Percentiles rank a stretch among this genome's conserved stretches.
These are phyloP conservation scores for Orientallactaga sibirica DNA, from an alignment of 2,797 vertebrate species.

Conservation along the genomic window DNA sequence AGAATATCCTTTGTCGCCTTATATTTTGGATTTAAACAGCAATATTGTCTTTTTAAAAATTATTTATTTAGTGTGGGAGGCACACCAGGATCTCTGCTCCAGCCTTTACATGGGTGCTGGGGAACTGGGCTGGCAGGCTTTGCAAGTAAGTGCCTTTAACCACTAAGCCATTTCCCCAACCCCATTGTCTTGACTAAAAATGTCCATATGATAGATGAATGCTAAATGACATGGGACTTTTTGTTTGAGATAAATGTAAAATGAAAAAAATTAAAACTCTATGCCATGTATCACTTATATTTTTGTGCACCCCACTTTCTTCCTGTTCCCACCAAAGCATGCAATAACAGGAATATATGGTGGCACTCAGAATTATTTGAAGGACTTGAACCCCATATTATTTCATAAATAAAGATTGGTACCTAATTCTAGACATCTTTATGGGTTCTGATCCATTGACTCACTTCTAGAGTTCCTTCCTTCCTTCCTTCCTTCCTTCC, in stretches of 20 bases:
- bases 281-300: not conserved
- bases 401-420: not conserved
- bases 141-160: no score
- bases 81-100: no score
- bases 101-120: no score
- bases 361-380: not conserved
- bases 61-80: no score
- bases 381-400: not conserved
- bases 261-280: not conserved
- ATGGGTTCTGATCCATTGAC: not conserved
- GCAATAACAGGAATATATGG: not conserved
- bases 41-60: no score
- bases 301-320: not conserved
- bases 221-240: not conserved
- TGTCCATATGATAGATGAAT: not conserved
- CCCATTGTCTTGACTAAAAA: not conserved
- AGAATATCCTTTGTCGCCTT: not conserved
- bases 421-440: slow-evolving; percentile 17
- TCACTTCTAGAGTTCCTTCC: not conserved
- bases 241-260: not conserved
- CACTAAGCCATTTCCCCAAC: no score
- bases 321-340: not conserved
- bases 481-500: no score
- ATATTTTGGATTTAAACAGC: not conserved
- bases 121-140: no score